Conservation (phyloP, 2,797 vertebrate species). For the Ctenochaetus hawaiiensis region DNA sequence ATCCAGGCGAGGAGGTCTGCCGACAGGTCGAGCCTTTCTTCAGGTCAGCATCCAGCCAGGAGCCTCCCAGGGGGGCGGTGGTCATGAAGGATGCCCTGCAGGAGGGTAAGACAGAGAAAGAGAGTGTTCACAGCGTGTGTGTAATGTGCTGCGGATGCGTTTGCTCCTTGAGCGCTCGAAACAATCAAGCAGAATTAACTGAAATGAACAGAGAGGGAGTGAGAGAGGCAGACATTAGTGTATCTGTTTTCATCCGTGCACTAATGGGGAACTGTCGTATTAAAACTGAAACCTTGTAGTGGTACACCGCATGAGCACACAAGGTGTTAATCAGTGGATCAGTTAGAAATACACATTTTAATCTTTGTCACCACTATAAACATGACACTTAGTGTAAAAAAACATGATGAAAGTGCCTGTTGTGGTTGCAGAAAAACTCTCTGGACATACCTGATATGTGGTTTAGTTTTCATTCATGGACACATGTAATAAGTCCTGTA, state of each 20-base stretch:
- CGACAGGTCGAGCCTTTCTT: conserved; percentile 85
- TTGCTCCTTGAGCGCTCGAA: neutral
- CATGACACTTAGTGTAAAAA: neutral
- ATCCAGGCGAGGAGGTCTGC: conserved; percentile 67
- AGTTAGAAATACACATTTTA: neutral
- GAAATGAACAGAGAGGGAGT: neutral
- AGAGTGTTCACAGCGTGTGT: neutral
- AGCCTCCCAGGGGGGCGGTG: conserved; percentile 89
- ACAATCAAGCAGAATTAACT: neutral
- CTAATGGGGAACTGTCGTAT: too few relatives aligned
- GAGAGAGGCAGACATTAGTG: neutral
- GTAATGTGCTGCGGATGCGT: neutral
- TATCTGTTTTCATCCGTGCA: neutral
- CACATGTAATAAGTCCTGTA: neutral
- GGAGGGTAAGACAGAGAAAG: conserved; percentile 87
- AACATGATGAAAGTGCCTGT: neutral
- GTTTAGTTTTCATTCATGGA: neutral
- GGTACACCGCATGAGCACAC: too few relatives aligned
- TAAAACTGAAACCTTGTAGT: too few relatives aligned
- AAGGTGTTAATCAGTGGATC: too few relatives aligned
- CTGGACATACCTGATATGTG: neutral
- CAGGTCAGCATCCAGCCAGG: conserved; percentile 89
- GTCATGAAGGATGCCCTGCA: conserved; percentile 93
- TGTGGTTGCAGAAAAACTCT: neutral
- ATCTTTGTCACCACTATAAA: neutral